Evolutionary conservation across 1,140 invertebrate genomes (phyloP).

Genomic region (Rhysida immarginata): DNA sequence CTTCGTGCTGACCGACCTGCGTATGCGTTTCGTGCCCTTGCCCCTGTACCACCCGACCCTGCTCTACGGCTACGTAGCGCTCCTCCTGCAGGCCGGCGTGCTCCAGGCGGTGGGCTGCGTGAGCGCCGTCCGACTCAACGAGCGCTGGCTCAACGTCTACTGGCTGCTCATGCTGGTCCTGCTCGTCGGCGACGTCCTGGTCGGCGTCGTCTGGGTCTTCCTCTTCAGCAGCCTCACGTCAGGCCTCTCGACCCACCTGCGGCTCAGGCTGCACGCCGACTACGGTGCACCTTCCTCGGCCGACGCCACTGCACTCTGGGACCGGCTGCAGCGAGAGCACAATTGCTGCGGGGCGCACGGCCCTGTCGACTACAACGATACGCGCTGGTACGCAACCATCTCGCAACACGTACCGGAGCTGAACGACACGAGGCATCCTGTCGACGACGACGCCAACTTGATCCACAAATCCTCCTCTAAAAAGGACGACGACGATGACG

Average conservation of each 20-base stretch:
- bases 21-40: slow-evolving; percentile 20
- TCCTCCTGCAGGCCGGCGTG: slow-evolving; percentile 46
- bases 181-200: slow-evolving; percentile 62
- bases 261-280: slow-evolving; percentile 37
- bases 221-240: slow-evolving; percentile 55
- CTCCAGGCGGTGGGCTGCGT: slow-evolving; percentile 54
- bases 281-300: slow-evolving; percentile 45
- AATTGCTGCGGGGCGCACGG: slow-evolving; percentile 62
- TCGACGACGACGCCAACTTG: no score
- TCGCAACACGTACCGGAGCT: background rate
- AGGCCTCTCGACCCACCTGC: slow-evolving; percentile 49
- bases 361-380: slow-evolving; percentile 42
- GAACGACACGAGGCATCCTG: background rate
- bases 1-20: slow-evolving; percentile 41
- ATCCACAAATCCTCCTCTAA: background rate
- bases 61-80: slow-evolving; percentile 64
- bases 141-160: slow-evolving; percentile 62
- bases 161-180: slow-evolving; percentile 65
- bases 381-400: slow-evolving; percentile 12
- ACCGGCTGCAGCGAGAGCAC: slow-evolving; percentile 54
- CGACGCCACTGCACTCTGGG: slow-evolving; percentile 61
- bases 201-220: slow-evolving; percentile 75
- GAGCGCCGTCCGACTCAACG: slow-evolving; percentile 58
- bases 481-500: background rate
- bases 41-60: slow-evolving; percentile 58